These are phyloP conservation scores for Sandelia bainsii DNA, from an alignment of 2,797 vertebrate species.

Conservation along the genomic window DNA sequence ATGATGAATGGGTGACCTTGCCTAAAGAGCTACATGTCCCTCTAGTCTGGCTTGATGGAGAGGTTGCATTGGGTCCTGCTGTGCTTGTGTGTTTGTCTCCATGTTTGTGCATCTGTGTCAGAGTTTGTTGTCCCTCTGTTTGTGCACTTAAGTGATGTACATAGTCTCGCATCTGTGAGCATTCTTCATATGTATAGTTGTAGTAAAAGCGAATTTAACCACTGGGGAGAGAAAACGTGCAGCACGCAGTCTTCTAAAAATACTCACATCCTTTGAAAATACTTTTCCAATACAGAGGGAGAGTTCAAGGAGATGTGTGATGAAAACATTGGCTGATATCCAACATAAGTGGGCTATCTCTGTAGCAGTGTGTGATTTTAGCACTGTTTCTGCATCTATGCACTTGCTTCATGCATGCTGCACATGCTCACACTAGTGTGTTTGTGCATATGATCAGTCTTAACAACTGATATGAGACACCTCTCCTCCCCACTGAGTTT, in stretches of 20 bases:
- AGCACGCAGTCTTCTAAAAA: slow-evolving; percentile 70
- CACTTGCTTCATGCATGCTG: slow-evolving; percentile 15
- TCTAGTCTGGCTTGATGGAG: slow-evolving; percentile 62
- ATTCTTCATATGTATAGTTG: slow-evolving; percentile 58
- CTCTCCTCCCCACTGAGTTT: slow-evolving; percentile 71
- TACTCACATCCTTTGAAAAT: slow-evolving; percentile 61
- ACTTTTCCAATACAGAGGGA: slow-evolving; percentile 55
- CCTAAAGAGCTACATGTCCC: slow-evolving; percentile 72
- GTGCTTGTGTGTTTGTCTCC: slow-evolving; percentile 43
- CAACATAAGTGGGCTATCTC: slow-evolving; percentile 42
- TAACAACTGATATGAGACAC: slow-evolving; percentile 67
- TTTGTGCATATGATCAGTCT: slow-evolving; percentile 48
- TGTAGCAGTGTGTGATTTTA: slow-evolving; percentile 39
- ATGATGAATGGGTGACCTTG: slow-evolving; percentile 81
- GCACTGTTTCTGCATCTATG: slow-evolving; percentile 9
- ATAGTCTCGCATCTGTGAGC: slow-evolving; percentile 57
- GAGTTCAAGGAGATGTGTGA: slow-evolving; percentile 60
- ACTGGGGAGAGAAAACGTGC: slow-evolving; percentile 58
- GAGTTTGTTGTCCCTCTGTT: slow-evolving; percentile 29
- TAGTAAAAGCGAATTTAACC: slow-evolving; percentile 60
- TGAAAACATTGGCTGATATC: slow-evolving; percentile 71
- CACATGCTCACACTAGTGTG: slow-evolving; percentile 19
- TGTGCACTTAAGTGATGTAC: slow-evolving; percentile 47
- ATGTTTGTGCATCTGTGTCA: not conserved
- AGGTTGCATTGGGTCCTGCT: slow-evolving; percentile 55